Base-by-base conservation (phyloP, 2,888 invertebrate species). In the Diarsia brunnea region DNA sequence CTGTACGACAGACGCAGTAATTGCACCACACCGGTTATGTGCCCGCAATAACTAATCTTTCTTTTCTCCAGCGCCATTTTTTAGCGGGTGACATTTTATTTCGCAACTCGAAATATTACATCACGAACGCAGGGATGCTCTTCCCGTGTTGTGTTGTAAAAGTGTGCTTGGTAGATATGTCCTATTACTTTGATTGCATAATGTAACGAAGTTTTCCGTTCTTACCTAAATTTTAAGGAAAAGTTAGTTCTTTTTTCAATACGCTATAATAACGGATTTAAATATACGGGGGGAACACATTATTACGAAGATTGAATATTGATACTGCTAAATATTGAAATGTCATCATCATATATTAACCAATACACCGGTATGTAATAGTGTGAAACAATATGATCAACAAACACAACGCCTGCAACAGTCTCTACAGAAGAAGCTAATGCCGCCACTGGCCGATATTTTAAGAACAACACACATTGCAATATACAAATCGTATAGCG, bases 81-180 rank as follows among this genome's bases (percentile, higher is more conserved):
- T 94, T 93, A 92, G 84, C 88, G 78, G 89, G 90, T 92, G 93
- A 94, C 93, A 93, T 91, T 93, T 93, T 93, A 94, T 94, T 93
- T 94, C 90, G 91, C 89, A 89, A 84, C 80, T 87, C 87, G 86
- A 89, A 90, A 92, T 91, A 93, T 93, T 92, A 86, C 90, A 87
- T 86, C 86, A 82, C 81, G 87, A 90, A 89, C 89, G 27, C 84
- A 73, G 76, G 69, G 84, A 58, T 70, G 65, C 49, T 79, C 27
- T 70, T 66, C 51, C 64, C 78, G 53, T 75, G 53, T 71, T 69
- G 74, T 66, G 55, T 79, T 53, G 67, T 70, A 51, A 67, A 24
- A 47, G 10, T 24, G 10, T 8, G 65, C 55, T 61, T 21, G 38
- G 55, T 58, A 51, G 49, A 49, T 55, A 49, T 55, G n/a, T 78